phyloP scores from a whole-genome alignment of 2,888 invertebrate species.

The Pammene aurita region DNA sequence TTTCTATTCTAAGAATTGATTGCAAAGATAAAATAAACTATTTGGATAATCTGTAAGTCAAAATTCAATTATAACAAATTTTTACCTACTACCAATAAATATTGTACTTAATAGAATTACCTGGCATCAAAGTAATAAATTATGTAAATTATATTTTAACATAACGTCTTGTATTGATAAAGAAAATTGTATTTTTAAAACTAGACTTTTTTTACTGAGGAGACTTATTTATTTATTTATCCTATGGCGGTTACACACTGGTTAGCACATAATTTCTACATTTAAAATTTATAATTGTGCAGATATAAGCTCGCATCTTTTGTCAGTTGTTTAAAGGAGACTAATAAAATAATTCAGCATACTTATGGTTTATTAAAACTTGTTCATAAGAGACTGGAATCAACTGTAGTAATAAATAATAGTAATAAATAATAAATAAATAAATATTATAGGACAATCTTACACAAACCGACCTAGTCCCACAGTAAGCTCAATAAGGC shows the following conservation, averaged over 20 bases:
- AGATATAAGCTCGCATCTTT: too few relatives aligned
- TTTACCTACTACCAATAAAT: constrained; percentile 8
- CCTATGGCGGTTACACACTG: too few relatives aligned
- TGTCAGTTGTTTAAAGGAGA: too few relatives aligned
- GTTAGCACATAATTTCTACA: too few relatives aligned
- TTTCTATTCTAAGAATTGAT: neutral
- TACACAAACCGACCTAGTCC: too few relatives aligned
- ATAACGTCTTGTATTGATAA: neutral
- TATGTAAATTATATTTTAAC: neutral
- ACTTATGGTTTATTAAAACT: neutral
- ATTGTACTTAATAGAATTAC: constrained; percentile 1
- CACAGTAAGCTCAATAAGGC: too few relatives aligned
- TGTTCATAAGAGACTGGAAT: neutral
- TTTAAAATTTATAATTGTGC: too few relatives aligned
- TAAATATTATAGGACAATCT: too few relatives aligned
- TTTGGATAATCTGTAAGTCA: neutral
- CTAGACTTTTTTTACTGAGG: neutral
- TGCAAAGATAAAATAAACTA: neutral
- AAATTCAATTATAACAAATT: neutral
- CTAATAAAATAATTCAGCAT: neutral
- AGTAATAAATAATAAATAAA: too few relatives aligned
- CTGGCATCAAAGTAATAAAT: constrained; percentile 14
- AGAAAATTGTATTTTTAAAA: too few relatives aligned
- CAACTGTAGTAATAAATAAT: too few relatives aligned
- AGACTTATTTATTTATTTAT: too few relatives aligned